Evolutionary conservation across 2,113 vertebrate species (phyloP), one percentile per base, ranked within the genome.

Genomic region (Actenoides lindsayi): DNA sequence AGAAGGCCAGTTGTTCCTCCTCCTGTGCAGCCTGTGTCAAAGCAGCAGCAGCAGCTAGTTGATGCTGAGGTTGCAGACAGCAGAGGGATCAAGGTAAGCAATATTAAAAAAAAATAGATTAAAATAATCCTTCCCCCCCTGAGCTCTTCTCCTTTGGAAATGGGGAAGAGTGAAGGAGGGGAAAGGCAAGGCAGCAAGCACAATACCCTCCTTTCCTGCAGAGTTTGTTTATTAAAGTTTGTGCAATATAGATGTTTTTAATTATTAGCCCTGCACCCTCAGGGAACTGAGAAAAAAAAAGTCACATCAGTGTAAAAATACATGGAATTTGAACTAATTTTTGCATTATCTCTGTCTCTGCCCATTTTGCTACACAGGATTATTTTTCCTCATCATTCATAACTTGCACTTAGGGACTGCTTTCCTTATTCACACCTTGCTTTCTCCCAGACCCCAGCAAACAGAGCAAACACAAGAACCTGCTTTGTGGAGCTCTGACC

Each of bases 91-190:
- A 57, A 80, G 18, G 31, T 30, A 79, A 77, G 30, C 18, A 37
- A 51, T 18, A 84, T 37, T 5, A 7, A 15, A 41, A 41, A 70
- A 48, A 48, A 11, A 13, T 17, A 46, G 24, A 27, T 16, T 37
- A 31, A n/a, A 31, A 11, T 4, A 1, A 3, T 3, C 1, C 3
- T 10, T 4, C 2, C 10, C 6, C 14, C 10, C 3, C 13, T 12
- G 0, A 11, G 4, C 9, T 14, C 31, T 60, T 64, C 53, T 82
- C 37, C 37, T 50, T 20, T n/a, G 17, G 21, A 75, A 87, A 70
- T 5, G 4, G 17, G 10, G n/a, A 93, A 76, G 53, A 64, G 33
- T 3, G 5, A 70, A 80, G 42, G 30, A 81, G 23, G 7, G 30
- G 27, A 64, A 73, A 77, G 35, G 25, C 63, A 82, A 90, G 11